These are phyloP conservation scores for Heterodera schachtii DNA, from an alignment of 1,140 invertebrate genomes.

Conservation along the genomic window DNA sequence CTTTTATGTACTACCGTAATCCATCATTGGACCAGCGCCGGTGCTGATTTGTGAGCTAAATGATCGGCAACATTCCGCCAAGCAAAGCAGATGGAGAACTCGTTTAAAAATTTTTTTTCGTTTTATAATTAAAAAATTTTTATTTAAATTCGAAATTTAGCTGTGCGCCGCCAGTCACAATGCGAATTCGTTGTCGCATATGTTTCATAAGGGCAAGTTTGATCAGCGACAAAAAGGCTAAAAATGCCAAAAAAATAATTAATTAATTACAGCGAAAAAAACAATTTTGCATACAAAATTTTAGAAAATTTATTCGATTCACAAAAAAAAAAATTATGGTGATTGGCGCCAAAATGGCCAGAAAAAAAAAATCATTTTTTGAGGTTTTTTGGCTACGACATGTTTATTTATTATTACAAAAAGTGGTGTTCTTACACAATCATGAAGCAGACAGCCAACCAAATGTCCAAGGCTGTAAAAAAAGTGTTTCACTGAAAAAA, in stretches of 20 bases:
- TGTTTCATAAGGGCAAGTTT: slow-evolving; percentile 65
- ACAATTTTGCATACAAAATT: too few relatives aligned
- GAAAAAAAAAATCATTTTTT: too few relatives aligned
- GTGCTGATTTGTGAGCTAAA: too few relatives aligned
- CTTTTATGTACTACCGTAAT: too few relatives aligned
- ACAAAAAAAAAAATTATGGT: too few relatives aligned
- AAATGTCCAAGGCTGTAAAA: slow-evolving; percentile 86
- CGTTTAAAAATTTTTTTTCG: not conserved
- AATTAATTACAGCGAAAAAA: too few relatives aligned
- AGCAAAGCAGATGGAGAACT: not conserved
- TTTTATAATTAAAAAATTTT: slow-evolving; percentile 6
- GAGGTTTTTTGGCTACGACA: too few relatives aligned
- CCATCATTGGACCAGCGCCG: not conserved
- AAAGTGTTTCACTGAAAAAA: slow-evolving; percentile 69
- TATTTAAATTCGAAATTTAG: not conserved
- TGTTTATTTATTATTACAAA: too few relatives aligned
- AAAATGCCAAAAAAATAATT: not conserved
- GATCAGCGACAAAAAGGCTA: slow-evolving; percentile 60
- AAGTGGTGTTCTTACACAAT: too few relatives aligned
- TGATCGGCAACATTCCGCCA: slow-evolving; percentile 6
- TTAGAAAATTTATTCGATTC: too few relatives aligned
- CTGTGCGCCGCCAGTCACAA: not conserved
- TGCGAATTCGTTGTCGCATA: slow-evolving; percentile 56
- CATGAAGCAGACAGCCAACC: slow-evolving; percentile 76
- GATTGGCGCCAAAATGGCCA: too few relatives aligned